Conservation (phyloP, 2,888 invertebrate genomes). For the Troides oblongomaculatus region DNA sequence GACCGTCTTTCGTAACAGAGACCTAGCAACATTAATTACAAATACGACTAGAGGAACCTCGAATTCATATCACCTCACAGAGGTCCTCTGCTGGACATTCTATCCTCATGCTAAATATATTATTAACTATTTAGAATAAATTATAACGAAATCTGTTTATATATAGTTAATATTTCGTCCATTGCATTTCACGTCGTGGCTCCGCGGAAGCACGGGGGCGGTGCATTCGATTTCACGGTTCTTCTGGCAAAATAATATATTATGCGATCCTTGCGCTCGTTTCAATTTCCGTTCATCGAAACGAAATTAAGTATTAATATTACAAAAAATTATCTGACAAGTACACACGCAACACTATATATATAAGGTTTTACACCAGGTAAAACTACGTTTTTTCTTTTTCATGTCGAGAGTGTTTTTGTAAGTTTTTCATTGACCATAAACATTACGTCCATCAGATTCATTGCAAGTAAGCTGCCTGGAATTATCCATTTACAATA, state of each 20-base stretch:
- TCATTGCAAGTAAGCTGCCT: too few species aligned
- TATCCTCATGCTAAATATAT: background rate
- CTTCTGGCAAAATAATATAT: background rate
- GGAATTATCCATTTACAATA: background rate
- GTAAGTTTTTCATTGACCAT: background rate
- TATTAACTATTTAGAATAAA: background rate
- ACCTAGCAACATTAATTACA: too few species aligned
- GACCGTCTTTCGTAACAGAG: too few species aligned
- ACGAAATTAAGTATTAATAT: background rate
- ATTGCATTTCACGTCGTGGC: background rate
- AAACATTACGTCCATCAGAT: background rate
- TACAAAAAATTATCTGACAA: background rate
- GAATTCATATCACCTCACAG: too few species aligned
- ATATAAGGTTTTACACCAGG: background rate
- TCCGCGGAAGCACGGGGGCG: background rate
- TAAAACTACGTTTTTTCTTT: background rate
- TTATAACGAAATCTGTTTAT: background rate
- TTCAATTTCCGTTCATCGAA: slow-evolving; percentile 3
- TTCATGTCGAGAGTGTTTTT: background rate
- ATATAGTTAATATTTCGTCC: background rate
- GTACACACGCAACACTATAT: background rate
- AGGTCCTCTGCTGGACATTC: too few species aligned
- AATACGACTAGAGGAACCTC: too few species aligned
- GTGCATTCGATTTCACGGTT: background rate
- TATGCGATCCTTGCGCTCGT: background rate